Percentiles rank a stretch among this genome's conserved stretches.
Evolutionary conservation across 2,888 invertebrate genomes (phyloP).

Genomic region (Drosophila borealis): DNA sequence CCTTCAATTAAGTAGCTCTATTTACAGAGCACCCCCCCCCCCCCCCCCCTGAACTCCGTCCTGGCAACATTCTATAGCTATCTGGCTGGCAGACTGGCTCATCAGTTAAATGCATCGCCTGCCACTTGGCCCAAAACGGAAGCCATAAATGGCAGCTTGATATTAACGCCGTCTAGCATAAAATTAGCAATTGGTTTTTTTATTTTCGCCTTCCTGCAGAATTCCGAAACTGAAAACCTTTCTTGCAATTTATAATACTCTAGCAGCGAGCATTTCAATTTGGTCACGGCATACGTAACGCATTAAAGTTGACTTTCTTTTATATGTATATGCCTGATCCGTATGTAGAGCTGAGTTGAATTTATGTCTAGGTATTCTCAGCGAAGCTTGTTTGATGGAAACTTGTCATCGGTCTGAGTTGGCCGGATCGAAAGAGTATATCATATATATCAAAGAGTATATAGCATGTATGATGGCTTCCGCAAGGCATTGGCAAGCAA

Average conservation of each 20-base stretch:
- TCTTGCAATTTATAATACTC: neutral
- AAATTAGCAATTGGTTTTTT: constrained; percentile 52
- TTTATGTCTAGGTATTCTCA: no score
- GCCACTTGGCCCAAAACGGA: constrained; percentile 60
- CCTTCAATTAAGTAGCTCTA: constrained; percentile 68
- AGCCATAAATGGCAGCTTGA: constrained; percentile 78
- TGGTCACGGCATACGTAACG: neutral
- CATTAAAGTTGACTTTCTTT: neutral
- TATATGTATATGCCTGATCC: no score
- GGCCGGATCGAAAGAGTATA: no score
- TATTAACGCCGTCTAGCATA: constrained; percentile 77
- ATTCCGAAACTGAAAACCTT: neutral
- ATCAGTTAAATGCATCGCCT: constrained; percentile 20
- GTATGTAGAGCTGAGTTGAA: no score
- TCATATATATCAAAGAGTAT: no score
- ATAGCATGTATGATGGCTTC: no score
- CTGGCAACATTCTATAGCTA: neutral
- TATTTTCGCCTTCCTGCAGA: constrained; percentile 16
- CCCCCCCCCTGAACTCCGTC: no score
- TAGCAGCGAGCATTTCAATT: neutral
- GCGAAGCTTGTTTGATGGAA: no score
- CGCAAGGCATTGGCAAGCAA: no score
- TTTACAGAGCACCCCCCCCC: constrained; percentile 7
- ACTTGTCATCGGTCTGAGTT: no score
- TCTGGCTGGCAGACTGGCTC: constrained; percentile 15